Evolutionary conservation across 2,888 invertebrate species (phyloP).

Genomic region (Tipula vernalis): DNA sequence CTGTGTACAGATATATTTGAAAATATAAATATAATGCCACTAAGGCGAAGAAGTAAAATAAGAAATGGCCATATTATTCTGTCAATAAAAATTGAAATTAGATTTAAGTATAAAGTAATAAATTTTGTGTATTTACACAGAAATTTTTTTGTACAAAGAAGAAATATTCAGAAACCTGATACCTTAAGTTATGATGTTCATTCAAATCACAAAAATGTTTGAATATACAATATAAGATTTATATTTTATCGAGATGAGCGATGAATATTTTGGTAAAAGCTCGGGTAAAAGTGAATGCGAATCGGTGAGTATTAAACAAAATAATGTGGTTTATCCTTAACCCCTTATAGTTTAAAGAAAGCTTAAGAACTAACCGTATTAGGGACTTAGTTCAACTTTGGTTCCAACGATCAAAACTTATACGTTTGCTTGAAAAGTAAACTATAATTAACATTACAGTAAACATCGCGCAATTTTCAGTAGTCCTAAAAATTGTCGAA

Average conservation of each 20-base stretch:
- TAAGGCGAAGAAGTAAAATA: background rate
- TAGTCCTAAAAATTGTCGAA: no score
- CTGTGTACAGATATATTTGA: background rate
- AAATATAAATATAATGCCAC: background rate
- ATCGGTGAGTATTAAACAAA: no score
- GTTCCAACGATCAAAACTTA: no score
- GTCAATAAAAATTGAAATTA: constrained; percentile 4
- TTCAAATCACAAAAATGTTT: background rate
- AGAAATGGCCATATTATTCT: background rate
- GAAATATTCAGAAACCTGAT: background rate
- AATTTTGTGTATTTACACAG: background rate
- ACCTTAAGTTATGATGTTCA: background rate
- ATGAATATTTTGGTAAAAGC: no score
- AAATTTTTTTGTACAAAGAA: background rate
- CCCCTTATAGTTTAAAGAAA: no score
- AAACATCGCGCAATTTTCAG: no score
- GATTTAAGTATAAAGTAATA: constrained; percentile 4
- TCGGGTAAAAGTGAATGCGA: no score
- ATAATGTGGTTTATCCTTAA: no score
- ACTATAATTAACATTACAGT: no score
- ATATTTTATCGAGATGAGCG: background rate
- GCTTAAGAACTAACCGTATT: no score
- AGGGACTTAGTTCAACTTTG: no score
- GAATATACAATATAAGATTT: background rate
- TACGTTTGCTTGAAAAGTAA: no score